Percentiles rank a stretch among this genome's conserved stretches.
These are phyloP conservation scores for Penaeus japonicus DNA, from an alignment of 1,140 invertebrate genomes.

Conservation along the genomic window DNA sequence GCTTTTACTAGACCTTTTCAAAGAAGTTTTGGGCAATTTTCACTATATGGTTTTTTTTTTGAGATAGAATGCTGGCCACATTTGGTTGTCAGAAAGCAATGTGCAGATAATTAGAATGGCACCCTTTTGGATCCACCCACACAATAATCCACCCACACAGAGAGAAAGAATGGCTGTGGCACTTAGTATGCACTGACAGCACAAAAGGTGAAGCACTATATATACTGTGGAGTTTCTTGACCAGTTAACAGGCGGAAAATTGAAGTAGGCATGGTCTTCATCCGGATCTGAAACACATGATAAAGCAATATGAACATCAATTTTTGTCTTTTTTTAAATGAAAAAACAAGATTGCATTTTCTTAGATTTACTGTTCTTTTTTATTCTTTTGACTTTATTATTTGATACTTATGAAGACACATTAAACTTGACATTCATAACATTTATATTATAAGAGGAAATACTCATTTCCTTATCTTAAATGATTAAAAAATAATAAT, in stretches of 20 bases:
- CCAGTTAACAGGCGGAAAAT: constrained; percentile 99
- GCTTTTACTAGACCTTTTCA: too few species aligned
- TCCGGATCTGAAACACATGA: constrained; percentile 84
- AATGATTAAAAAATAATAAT: too few species aligned
- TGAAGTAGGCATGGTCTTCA: constrained; percentile 99
- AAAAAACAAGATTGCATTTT: too few species aligned
- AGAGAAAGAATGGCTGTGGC: constrained; percentile 17
- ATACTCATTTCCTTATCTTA: neutral
- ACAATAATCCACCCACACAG: neutral
- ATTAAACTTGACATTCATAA: neutral
- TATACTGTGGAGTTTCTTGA: constrained; percentile 98
- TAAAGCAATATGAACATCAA: neutral
- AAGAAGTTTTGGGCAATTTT: too few species aligned
- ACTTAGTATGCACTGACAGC: neutral
- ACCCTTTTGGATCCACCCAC: constrained; percentile 17
- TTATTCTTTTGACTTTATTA: too few species aligned
- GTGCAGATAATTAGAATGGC: neutral
- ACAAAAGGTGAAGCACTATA: constrained; percentile 66
- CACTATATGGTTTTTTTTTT: too few species aligned
- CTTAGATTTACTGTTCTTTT: too few species aligned
- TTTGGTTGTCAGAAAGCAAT: too few species aligned
- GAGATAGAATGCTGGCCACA: too few species aligned
- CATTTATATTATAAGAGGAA: neutral
- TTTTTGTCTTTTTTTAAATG: too few species aligned
- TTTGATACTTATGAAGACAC: too few species aligned